phyloP scores from a whole-genome alignment of 2,888 invertebrate species.

The Scaptomyza cyrtandrae region DNA sequence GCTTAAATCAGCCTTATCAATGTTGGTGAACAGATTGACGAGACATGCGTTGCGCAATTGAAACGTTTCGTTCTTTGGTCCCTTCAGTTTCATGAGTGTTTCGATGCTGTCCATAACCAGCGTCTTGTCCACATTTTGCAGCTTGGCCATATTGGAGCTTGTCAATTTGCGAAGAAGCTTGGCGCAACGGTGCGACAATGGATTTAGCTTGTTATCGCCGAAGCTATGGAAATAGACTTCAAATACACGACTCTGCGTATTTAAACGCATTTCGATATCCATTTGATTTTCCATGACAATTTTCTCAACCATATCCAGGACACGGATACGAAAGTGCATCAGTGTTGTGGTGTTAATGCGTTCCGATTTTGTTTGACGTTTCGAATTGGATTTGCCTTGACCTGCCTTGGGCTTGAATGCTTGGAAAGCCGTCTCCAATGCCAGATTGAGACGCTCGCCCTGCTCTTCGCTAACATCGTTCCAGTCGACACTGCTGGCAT shows the following conservation, averaged over 20 bases:
- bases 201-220: slow-evolving; percentile 16
- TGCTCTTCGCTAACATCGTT: slow-evolving; percentile 64
- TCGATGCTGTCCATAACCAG: slow-evolving; percentile 45
- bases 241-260: slow-evolving; percentile 35
- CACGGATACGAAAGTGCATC: slow-evolving; percentile 62
- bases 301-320: slow-evolving; percentile 54
- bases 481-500: slow-evolving; percentile 68
- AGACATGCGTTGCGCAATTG: slow-evolving; percentile 49
- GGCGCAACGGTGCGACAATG: slow-evolving; percentile 38
- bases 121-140: background rate
- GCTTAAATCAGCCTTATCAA: slow-evolving; percentile 6
- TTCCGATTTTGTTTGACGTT: slow-evolving; percentile 49
- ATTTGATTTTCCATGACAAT: slow-evolving; percentile 29
- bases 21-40: slow-evolving; percentile 47
- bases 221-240: slow-evolving; percentile 20
- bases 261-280: slow-evolving; percentile 33
- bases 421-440: slow-evolving; percentile 60
- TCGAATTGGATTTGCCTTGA: slow-evolving; percentile 12
- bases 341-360: slow-evolving; percentile 52
- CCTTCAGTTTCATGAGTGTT: slow-evolving; percentile 20
- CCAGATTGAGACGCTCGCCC: slow-evolving; percentile 60
- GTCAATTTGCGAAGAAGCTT: slow-evolving; percentile 48
- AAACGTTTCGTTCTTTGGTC: background rate
- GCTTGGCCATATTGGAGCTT: background rate
- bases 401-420: slow-evolving; percentile 23